Conservation (phyloP, 2,888 invertebrate species). For the Orthonychiurus folsomi region DNA sequence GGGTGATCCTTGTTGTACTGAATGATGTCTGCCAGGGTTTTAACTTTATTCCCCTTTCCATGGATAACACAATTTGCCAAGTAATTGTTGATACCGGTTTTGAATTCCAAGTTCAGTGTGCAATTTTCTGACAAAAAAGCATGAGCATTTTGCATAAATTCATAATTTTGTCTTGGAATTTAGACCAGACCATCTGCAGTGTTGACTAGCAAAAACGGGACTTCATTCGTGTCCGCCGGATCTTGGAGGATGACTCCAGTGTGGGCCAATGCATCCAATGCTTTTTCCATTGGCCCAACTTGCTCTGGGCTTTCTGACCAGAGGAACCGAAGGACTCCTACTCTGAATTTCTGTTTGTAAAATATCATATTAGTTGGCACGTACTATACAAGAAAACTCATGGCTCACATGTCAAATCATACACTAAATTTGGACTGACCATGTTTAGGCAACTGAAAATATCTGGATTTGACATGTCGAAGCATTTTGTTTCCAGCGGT, state of each 20-base stretch:
- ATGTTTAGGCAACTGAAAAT: neutral
- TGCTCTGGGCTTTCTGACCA: neutral
- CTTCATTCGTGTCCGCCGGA: too few species aligned
- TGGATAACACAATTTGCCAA: slow-evolving; percentile 9
- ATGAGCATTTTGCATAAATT: too few species aligned
- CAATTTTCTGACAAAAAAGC: slow-evolving; percentile 21
- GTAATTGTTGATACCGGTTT: slow-evolving; percentile 22
- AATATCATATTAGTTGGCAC: too few species aligned
- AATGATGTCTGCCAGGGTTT: slow-evolving; percentile 22
- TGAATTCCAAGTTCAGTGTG: slow-evolving; percentile 24
- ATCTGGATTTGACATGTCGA: neutral
- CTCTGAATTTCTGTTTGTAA: too few species aligned
- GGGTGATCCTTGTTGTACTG: slow-evolving; percentile 21
- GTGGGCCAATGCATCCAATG: slow-evolving; percentile 13
- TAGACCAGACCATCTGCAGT: too few species aligned
- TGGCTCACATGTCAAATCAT: too few species aligned
- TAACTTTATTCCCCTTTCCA: slow-evolving; percentile 1
- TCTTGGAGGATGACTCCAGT: slow-evolving; percentile 16
- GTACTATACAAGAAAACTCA: too few species aligned
- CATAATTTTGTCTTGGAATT: too few species aligned
- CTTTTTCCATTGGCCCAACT: slow-evolving; percentile 23
- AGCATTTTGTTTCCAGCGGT: neutral
- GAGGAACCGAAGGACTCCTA: too few species aligned
- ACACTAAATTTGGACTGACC: too few species aligned
- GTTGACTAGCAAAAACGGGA: too few species aligned